Evolutionary conservation across 1,140 invertebrate genomes (phyloP).

Genomic region (Aphaenogaster rudis): DNA sequence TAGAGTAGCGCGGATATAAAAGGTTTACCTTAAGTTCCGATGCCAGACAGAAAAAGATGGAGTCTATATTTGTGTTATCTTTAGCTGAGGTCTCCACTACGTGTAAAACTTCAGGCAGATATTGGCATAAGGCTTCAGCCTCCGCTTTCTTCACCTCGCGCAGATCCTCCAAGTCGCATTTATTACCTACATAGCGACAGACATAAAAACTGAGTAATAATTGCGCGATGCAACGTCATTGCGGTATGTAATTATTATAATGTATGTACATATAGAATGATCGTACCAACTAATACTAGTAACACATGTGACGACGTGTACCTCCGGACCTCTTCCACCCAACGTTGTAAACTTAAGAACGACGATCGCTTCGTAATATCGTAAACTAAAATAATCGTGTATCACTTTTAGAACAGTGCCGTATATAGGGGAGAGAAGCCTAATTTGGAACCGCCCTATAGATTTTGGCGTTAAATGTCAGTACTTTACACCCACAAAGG

Average conservation of each 20-base stretch:
- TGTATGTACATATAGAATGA: constrained; percentile 23
- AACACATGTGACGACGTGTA: constrained; percentile 97
- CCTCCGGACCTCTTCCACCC: constrained; percentile 97
- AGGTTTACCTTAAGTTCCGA: constrained; percentile 93
- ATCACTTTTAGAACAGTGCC: constrained; percentile 28
- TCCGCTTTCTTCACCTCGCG: constrained; percentile 94
- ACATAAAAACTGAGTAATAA: neutral
- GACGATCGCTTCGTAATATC: constrained; percentile 97
- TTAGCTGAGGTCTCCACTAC: constrained; percentile 97
- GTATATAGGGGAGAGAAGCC: no score
- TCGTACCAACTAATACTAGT: constrained; percentile 94
- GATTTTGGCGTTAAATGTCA: no score
- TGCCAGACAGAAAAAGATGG: constrained; percentile 95
- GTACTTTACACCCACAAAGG: no score
- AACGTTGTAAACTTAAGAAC: constrained; percentile 95
- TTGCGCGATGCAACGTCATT: neutral
- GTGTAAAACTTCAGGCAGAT: constrained; percentile 94
- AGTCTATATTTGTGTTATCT: constrained; percentile 97
- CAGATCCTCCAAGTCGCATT: constrained; percentile 94
- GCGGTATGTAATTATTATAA: neutral
- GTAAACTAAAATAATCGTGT: constrained; percentile 91
- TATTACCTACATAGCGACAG: constrained; percentile 89
- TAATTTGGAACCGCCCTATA: no score
- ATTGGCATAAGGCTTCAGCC: constrained; percentile 94
- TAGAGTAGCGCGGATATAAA: neutral